Evolutionary conservation across 2,797 vertebrate genomes (phyloP).

Genomic region (Falco concolor): DNA sequence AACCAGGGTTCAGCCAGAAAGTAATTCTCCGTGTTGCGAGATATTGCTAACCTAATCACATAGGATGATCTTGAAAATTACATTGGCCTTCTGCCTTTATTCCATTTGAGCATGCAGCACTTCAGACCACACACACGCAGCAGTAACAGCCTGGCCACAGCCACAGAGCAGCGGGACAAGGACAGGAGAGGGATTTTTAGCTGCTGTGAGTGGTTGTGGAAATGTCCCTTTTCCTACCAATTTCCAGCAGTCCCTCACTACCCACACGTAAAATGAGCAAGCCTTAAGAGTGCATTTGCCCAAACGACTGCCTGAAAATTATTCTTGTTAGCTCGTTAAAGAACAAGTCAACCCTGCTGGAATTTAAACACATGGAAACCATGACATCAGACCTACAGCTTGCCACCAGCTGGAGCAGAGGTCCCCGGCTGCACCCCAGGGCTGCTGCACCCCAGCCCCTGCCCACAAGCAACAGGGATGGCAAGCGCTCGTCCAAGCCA

Average conservation of each 20-base stretch:
- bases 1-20: background rate
- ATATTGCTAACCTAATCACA: conserved; percentile 31
- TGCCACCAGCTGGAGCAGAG: background rate
- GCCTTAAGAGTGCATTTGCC: background rate
- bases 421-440: background rate
- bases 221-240: background rate
- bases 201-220: background rate
- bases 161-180: background rate
- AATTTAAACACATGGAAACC: background rate
- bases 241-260: background rate
- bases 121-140: background rate
- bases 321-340: background rate
- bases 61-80: background rate
- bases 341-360: background rate
- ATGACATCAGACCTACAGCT: background rate
- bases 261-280: background rate
- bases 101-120: background rate
- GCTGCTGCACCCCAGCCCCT: background rate
- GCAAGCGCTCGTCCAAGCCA: background rate
- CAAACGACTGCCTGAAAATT: background rate
- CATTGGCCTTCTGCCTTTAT: background rate
- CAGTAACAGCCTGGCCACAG: fast-evolving
- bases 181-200: background rate
- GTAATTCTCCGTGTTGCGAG: background rate
- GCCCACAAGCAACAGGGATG: background rate